Evolutionary conservation across 2,797 vertebrate genomes (phyloP).

Genomic region (Typhlichthys eigenmanni): DNA sequence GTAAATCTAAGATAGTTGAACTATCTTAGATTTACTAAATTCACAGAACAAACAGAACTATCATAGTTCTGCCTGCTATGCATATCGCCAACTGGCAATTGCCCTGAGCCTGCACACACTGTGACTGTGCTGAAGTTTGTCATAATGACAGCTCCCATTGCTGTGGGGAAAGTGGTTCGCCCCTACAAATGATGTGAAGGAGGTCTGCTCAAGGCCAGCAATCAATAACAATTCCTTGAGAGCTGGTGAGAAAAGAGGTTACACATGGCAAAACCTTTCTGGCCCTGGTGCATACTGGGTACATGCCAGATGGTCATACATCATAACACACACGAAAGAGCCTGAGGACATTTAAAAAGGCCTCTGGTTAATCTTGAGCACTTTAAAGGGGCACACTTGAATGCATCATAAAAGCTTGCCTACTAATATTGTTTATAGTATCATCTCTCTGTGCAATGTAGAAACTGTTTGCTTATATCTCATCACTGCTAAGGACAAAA

Average conservation of each 20-base stretch:
- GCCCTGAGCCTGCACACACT: too few relatives aligned
- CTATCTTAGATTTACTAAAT: too few relatives aligned
- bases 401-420: constrained; percentile 46
- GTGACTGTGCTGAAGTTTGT: constrained; percentile 1
- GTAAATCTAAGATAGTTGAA: too few relatives aligned
- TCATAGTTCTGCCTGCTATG: too few relatives aligned
- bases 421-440: constrained; percentile 40
- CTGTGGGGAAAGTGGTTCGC: constrained; percentile 12
- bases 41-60: too few relatives aligned
- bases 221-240: constrained; percentile 7
- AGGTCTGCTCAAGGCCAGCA: constrained; percentile 15
- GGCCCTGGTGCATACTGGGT: constrained; percentile 31
- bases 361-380: constrained; percentile 26
- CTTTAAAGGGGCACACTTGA: constrained; percentile 40
- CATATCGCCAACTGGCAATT: too few relatives aligned
- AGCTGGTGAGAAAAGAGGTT: too few relatives aligned
- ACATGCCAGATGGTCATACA: constrained; percentile 45
- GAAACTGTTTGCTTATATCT: constrained; percentile 42
- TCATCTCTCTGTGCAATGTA: constrained; percentile 33
- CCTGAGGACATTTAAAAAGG: constrained; percentile 12
- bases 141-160: constrained; percentile 11
- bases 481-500: constrained; percentile 25
- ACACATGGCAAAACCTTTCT: background rate
- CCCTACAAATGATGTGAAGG: constrained; percentile 15
- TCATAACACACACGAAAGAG: constrained; percentile 26